Conservation (phyloP, 2,888 invertebrate genomes). For the Hemithea aestivaria region DNA sequence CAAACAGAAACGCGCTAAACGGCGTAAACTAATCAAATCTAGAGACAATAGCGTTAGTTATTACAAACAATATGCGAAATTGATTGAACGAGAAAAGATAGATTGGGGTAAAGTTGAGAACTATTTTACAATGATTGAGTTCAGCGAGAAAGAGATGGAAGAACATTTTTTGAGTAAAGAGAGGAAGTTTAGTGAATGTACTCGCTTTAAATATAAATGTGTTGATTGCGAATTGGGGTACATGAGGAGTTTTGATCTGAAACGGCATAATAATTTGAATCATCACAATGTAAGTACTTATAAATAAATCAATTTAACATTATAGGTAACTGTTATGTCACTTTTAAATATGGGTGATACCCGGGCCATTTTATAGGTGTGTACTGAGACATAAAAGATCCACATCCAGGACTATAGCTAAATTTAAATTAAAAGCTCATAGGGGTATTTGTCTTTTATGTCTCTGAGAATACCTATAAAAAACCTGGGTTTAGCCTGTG, state of each 20-base stretch:
- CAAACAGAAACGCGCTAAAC: conserved; percentile 2
- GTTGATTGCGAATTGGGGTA: conserved; percentile 17
- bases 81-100: conserved; percentile 19
- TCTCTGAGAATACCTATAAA: too few species aligned
- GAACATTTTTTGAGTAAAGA: conserved; percentile 23
- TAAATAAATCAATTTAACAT: too few species aligned
- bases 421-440: too few species aligned
- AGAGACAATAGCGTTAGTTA: conserved; percentile 16
- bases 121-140: conserved; percentile 15
- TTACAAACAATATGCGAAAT: conserved; percentile 14
- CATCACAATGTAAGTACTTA: conserved; percentile 25
- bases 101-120: conserved; percentile 21
- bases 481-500: too few species aligned
- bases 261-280: conserved; percentile 24
- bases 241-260: conserved; percentile 15
- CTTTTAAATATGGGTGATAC: too few species aligned
- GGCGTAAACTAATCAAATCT: conserved; percentile 9
- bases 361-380: too few species aligned
- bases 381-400: too few species aligned
- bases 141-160: conserved; percentile 24
- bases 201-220: conserved; percentile 21
- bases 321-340: too few species aligned
- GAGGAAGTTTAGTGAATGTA: conserved; percentile 18
- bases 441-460: too few species aligned
- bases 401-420: too few species aligned